Percentiles rank a stretch among this genome's conserved stretches.
phyloP scores from a whole-genome alignment of 2,113 vertebrate genomes.

The Xerus inauris region DNA sequence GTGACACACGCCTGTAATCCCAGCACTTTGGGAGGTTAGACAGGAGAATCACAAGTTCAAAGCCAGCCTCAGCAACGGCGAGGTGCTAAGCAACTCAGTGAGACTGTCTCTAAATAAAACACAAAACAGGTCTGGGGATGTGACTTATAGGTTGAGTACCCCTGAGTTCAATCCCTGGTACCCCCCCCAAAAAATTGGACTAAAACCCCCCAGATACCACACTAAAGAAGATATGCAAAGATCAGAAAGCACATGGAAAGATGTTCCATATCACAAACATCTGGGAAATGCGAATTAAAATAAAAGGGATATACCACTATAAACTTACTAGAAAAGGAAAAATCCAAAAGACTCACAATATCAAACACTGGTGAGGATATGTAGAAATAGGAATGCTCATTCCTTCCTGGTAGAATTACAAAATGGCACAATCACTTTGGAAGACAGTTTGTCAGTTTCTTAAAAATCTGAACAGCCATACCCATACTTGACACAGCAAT shows the following conservation, averaged over 20 bases:
- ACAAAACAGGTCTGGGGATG: no score
- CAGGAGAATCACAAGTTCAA: no score
- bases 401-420: background rate
- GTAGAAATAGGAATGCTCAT: background rate
- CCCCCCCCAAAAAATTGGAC: no score
- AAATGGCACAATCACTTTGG: background rate
- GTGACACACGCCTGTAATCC: no score
- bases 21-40: no score
- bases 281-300: background rate
- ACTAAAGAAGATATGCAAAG: background rate
- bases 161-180: no score
- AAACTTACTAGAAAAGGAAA: background rate
- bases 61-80: no score
- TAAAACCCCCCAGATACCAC: background rate
- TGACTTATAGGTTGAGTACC: no score
- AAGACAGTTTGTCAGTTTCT: background rate
- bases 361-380: background rate
- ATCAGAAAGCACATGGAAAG: background rate
- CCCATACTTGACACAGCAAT: background rate
- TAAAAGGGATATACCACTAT: background rate
- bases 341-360: background rate
- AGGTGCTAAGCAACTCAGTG: no score
- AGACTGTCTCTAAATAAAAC: no score
- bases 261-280: background rate
- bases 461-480: background rate